Evolutionary conservation across 2,888 invertebrate species (phyloP), one percentile per base, ranked within the genome.

Genomic region (Ptychoptera albimana): DNA sequence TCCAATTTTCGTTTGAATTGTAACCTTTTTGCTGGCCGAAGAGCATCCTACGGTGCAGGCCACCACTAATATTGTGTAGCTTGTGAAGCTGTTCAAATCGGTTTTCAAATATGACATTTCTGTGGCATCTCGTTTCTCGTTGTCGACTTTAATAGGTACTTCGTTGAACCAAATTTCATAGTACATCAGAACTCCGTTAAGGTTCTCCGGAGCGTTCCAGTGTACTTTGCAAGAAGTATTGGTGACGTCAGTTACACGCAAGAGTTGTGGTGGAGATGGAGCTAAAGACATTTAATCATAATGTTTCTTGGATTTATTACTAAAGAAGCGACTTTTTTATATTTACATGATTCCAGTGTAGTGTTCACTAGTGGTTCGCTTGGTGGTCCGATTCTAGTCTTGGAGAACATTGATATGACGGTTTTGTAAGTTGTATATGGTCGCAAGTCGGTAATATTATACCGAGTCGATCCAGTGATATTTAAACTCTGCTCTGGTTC

Each of bases 391-490:
- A 55, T 58, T 7, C 70, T 74, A 38, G 62, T 66, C 42, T 67
- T 69, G 1, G 76, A 74, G 35, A 71, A 70, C 50, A 85, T 74
- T 32, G 78, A 70, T 49, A 88, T 74, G 15, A 69, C 68, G 40
- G 87, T 70, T 59, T 72, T 75, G 55, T 89, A 89, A 1, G 77
- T 78, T 4, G 80, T 80, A 56, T 79, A 84, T 0, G 88, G 84
- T 51, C 75, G 74, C 43, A 89, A 64, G 42, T 71, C 68, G 1
- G 65, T 67, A n/a, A 86, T 71, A 36, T 67, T 71, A 29, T 72
- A 73, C 51, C 70, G 54, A 36, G 53, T 56, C 5, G 51, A 47
- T 37, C 54, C 57, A 5, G 52, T 49, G 8, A 56, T 52, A 15
- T 45, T 49, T 12, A 51, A 45, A 6, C 50, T 65, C 57, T 47